These are phyloP conservation scores for Gymnorhina tibicen DNA, from an alignment of 2,113 vertebrate genomes.

Conservation along the genomic window DNA sequence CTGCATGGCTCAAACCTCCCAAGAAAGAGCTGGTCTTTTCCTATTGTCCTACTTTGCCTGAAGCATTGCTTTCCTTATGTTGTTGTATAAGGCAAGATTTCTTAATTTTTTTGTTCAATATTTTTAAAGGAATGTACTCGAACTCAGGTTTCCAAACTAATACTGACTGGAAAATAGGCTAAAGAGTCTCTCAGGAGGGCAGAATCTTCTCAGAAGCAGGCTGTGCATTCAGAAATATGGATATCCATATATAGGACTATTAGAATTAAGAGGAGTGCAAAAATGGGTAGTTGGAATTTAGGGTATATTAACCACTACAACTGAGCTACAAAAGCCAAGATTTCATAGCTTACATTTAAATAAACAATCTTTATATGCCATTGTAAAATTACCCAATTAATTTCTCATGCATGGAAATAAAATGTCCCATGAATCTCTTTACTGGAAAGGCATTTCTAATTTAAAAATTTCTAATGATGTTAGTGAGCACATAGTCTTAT, in stretches of 20 bases:
- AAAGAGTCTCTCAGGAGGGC: neutral
- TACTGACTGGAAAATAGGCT: neutral
- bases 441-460: neutral
- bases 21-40: neutral
- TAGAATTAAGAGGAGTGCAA: neutral
- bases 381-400: conserved; percentile 16
- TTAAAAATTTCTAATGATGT: neutral
- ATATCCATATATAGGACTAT: neutral
- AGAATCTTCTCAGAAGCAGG: neutral
- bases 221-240: neutral
- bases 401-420: conserved; percentile 3
- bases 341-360: neutral
- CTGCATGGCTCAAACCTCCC: neutral
- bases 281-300: neutral
- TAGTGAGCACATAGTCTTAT: neutral
- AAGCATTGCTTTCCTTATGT: neutral
- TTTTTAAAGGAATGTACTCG: neutral
- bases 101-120: neutral
- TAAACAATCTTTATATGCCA: neutral
- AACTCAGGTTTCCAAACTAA: neutral
- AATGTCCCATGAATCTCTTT: neutral
- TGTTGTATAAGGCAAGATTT: neutral
- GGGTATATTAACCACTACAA: neutral
- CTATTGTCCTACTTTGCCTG: neutral
- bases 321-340: neutral